Evolutionary conservation across 2,797 vertebrate genomes (phyloP).

Genomic region (Pseudomugil gertrudae): DNA sequence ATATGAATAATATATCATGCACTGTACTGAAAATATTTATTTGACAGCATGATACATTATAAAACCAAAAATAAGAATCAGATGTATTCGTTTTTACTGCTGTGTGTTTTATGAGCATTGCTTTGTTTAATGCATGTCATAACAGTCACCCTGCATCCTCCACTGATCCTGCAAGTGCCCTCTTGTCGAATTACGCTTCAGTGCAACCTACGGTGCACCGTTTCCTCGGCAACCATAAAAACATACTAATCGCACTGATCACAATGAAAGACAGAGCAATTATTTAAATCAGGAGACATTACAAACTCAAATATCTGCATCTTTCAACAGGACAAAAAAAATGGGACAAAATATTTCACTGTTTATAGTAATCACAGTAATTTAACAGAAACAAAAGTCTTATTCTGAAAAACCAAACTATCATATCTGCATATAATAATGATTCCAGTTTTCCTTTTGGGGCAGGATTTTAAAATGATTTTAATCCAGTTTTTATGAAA

Average conservation of each 20-base stretch:
- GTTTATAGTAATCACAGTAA: no score
- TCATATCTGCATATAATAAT: no score
- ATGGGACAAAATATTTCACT: neutral
- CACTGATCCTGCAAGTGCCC: constrained; percentile 55
- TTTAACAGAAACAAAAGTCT: no score
- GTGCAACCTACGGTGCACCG: constrained; percentile 50
- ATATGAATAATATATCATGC: constrained; percentile 41
- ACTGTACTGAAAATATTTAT: neutral
- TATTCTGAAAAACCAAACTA: no score
- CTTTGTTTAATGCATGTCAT: constrained; percentile 10
- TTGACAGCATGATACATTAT: neutral
- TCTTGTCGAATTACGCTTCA: constrained; percentile 57
- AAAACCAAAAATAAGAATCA: neutral
- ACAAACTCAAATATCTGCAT: neutral
- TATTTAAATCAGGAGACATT: constrained; percentile 32
- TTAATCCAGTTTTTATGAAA: no score
- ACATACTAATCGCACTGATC: constrained; percentile 62
- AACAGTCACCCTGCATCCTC: constrained; percentile 43
- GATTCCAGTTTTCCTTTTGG: no score
- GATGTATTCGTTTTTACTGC: neutral
- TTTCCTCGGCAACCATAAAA: constrained; percentile 66
- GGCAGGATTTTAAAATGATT: no score
- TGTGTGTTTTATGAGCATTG: no score
- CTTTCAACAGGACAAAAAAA: neutral
- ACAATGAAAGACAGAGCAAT: constrained; percentile 47